These are phyloP conservation scores for Bimastos eiseni DNA, from an alignment of 2,888 invertebrate species.

Conservation along the genomic window DNA sequence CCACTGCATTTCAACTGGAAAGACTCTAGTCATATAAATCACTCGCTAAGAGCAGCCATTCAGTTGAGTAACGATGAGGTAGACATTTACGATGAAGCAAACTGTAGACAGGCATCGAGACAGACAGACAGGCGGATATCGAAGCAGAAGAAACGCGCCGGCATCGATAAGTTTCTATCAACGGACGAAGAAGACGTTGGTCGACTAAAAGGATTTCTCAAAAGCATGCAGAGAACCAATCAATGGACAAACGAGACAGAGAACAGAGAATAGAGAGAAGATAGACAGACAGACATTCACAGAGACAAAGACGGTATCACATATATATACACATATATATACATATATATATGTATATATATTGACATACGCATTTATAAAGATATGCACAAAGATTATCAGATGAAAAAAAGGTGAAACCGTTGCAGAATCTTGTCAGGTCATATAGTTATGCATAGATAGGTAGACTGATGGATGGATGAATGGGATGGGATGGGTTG, in stretches of 20 bases:
- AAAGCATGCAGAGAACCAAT: too few species aligned
- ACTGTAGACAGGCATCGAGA: background rate
- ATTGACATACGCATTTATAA: background rate
- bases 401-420: too few species aligned
- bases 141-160: background rate
- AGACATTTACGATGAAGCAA: background rate
- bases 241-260: background rate
- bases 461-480: background rate
- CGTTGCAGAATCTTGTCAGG: too few species aligned
- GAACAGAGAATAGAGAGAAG: background rate
- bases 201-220: too few species aligned
- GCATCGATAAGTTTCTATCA: too few species aligned
- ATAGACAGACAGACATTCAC: constrained; percentile 15
- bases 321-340: too few species aligned
- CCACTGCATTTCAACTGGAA: background rate
- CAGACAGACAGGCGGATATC: constrained; percentile 18
- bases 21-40: background rate
- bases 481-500: background rate
- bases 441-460: background rate
- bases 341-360: background rate
- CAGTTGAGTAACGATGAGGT: background rate
- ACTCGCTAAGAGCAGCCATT: background rate
- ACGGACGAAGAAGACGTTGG: too few species aligned
- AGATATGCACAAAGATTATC: background rate
- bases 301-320: background rate